Percentiles rank a stretch among this genome's conserved stretches.
phyloP scores from a whole-genome alignment of 2,888 invertebrate genomes.

The Trachelus tabidus region DNA sequence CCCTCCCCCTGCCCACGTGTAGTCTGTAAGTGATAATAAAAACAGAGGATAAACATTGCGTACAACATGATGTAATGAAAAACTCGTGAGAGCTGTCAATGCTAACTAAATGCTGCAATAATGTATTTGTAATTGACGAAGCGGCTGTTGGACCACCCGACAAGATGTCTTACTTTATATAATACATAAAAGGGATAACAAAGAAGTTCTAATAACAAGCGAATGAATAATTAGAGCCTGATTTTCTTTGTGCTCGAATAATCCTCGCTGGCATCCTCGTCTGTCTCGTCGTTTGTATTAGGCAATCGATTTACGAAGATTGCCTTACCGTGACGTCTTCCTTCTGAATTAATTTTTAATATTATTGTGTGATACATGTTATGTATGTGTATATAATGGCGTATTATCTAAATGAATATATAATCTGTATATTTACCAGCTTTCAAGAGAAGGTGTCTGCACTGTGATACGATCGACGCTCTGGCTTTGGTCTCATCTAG shows the following conservation, averaged over 20 bases:
- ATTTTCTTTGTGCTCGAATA: conserved; percentile 7
- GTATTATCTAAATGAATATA: neutral
- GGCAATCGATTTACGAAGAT: conserved; percentile 39
- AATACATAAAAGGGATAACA: neutral
- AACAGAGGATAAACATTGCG: neutral
- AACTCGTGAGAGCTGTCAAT: neutral
- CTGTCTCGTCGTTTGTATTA: neutral
- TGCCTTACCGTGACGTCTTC: conserved; percentile 54
- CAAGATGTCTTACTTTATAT: neutral
- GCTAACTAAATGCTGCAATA: neutral
- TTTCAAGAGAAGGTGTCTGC: conserved; percentile 73
- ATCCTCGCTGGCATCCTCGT: conserved; percentile 11
- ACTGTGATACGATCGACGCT: conserved; percentile 72
- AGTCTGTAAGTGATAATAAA: neutral
- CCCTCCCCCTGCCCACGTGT: neutral
- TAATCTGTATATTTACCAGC: conserved; percentile 69
- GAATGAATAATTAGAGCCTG: conserved; percentile 11
- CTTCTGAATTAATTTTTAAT: conserved; percentile 40
- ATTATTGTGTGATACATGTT: neutral
- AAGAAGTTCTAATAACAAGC: neutral
- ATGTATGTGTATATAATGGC: neutral
- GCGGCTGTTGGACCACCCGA: neutral
- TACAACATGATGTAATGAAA: neutral
- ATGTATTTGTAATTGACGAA: neutral
- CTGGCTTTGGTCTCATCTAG: conserved; percentile 77